phyloP scores from a whole-genome alignment of 2,113 vertebrate genomes.

The Trochalopteron elliotii region DNA sequence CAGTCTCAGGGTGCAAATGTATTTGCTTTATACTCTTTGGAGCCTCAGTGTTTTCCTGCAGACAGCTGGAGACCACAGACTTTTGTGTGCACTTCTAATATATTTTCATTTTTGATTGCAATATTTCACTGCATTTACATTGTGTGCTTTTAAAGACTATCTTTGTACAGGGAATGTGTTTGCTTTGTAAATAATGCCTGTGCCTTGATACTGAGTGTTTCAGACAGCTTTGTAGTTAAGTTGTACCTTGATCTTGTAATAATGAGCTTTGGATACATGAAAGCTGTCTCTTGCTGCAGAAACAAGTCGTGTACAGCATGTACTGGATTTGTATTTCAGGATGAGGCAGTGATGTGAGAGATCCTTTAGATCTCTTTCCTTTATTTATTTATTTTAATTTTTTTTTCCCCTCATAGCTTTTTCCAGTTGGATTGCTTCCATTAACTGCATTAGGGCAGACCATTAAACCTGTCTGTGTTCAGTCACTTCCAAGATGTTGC shows the following conservation, averaged over 20 bases:
- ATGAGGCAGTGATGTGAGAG: background rate
- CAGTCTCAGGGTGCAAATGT: background rate
- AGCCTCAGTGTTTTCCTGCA: background rate
- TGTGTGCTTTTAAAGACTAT: background rate
- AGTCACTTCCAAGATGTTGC: background rate
- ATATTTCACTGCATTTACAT: background rate
- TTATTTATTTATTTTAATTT: background rate
- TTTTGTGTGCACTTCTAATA: background rate
- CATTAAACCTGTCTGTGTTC: background rate
- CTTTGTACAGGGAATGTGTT: background rate
- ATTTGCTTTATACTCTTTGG: background rate
- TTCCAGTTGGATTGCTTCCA: constrained; percentile 17
- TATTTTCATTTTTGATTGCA: background rate
- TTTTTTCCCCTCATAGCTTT: background rate
- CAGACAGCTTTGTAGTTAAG: background rate
- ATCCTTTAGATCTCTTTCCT: background rate
- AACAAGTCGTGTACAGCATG: background rate
- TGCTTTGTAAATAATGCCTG: constrained; percentile 10
- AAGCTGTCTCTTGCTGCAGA: constrained; percentile 36
- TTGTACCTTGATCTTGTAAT: constrained; percentile 50
- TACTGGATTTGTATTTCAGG: constrained; percentile 16
- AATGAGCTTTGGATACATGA: constrained; percentile 31
- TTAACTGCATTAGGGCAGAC: background rate
- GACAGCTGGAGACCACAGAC: background rate
- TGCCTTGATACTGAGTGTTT: background rate